phyloP scores from a whole-genome alignment of 2,888 invertebrate genomes.

The Euclidia mi region DNA sequence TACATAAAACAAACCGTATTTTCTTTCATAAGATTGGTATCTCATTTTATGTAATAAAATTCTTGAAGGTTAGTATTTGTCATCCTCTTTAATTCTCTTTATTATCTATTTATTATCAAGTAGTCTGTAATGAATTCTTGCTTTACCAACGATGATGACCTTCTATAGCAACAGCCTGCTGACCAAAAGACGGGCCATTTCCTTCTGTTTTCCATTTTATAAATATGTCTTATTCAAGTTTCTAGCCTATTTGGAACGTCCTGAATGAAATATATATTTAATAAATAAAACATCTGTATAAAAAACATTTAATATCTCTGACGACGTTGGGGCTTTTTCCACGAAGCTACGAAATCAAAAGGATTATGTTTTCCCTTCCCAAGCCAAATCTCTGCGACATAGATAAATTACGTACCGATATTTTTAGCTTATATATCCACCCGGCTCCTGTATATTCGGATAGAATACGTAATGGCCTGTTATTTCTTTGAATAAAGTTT shows the following conservation, averaged over 20 bases:
- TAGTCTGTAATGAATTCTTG: no score
- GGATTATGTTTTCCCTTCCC: conserved; percentile 37
- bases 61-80: no score
- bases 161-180: no score
- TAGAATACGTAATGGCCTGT: conserved; percentile 3
- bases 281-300: conserved; percentile 30
- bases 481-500: conserved; percentile 44
- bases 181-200: no score
- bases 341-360: conserved; percentile 29
- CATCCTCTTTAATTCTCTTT: no score
- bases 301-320: conserved; percentile 24
- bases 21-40: no score
- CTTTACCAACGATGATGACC: no score
- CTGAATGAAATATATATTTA: conserved; percentile 25
- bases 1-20: no score
- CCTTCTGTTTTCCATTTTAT: no score
- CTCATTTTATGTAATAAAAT: no score
- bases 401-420: conserved; percentile 39
- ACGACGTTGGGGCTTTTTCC: conserved; percentile 20
- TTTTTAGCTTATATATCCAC: conserved; percentile 22
- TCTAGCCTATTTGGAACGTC: background rate
- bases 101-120: no score
- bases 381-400: conserved; percentile 30
- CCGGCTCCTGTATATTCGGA: background rate
- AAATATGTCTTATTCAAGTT: no score